Evolutionary conservation across 2,888 invertebrate species (phyloP).

Genomic region (Drosophila subquinaria): DNA sequence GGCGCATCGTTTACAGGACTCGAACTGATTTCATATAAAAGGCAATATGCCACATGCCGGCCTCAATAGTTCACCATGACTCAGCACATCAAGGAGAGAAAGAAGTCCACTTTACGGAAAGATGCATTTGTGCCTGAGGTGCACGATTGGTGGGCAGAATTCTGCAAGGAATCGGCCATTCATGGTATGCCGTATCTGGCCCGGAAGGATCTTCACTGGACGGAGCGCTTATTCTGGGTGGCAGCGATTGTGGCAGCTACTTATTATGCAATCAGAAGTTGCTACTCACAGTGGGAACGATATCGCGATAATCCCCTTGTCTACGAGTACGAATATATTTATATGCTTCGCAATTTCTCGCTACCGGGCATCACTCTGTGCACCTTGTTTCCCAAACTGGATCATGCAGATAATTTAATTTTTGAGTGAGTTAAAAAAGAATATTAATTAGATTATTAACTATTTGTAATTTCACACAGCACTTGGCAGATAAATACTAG

Average conservation of each 20-base stretch:
- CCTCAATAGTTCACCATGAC: slow-evolving; percentile 49
- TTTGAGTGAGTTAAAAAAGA: slow-evolving; percentile 61
- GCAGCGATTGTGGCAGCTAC: slow-evolving; percentile 65
- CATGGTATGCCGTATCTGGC: slow-evolving; percentile 83
- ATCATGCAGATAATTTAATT: slow-evolving; percentile 77
- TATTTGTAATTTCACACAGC: slow-evolving; percentile 25
- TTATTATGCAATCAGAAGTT: slow-evolving; percentile 73
- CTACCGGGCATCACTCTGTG: slow-evolving; percentile 87
- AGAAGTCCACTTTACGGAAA: not conserved
- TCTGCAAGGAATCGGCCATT: slow-evolving; percentile 76
- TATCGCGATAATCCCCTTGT: slow-evolving; percentile 86
- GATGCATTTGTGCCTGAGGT: slow-evolving; percentile 2
- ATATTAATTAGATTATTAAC: not conserved
- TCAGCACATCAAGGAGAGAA: slow-evolving; percentile 7
- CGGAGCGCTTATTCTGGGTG: slow-evolving; percentile 81
- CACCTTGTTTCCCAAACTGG: slow-evolving; percentile 83
- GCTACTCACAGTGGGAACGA: slow-evolving; percentile 83
- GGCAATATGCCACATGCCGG: slow-evolving; percentile 9
- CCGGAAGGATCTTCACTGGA: slow-evolving; percentile 75
- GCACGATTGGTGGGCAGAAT: slow-evolving; percentile 51
- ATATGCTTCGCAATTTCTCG: slow-evolving; percentile 86
- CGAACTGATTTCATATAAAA: slow-evolving; percentile 15
- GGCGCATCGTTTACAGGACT: slow-evolving; percentile 37
- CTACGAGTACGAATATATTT: slow-evolving; percentile 86
- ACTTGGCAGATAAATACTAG: slow-evolving; percentile 57